Evolutionary conservation across 2,797 vertebrate genomes (phyloP).

Genomic region (Crotalus adamanteus): DNA sequence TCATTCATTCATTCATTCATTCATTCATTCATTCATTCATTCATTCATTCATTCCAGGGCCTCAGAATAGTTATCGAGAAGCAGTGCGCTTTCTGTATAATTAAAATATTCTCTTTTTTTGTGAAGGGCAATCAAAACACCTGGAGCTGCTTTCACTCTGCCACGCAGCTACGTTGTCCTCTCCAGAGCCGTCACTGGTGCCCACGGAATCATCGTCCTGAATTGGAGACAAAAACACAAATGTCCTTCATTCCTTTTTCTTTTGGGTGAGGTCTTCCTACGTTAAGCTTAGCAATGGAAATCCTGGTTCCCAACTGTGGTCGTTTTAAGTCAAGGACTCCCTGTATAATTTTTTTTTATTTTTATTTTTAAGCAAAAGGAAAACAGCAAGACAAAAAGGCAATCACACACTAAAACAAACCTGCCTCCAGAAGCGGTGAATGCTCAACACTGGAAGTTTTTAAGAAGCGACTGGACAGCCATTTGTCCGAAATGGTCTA

Average conservation of each 20-base stretch:
- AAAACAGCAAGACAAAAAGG: neutral
- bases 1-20: no score
- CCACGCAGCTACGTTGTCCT: slow-evolving; percentile 85
- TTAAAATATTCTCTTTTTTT: neutral
- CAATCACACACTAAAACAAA: neutral
- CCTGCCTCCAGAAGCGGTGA: no score
- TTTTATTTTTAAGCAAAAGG: neutral
- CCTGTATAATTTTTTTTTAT: neutral
- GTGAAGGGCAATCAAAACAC: slow-evolving; percentile 63
- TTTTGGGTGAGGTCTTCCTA: neutral
- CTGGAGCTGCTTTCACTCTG: slow-evolving; percentile 95
- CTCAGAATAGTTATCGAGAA: neutral
- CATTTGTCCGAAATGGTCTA: no score
- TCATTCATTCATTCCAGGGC: no score
- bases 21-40: neutral
- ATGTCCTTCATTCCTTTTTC: neutral
- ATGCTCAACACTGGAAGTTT: no score
- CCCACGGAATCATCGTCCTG: slow-evolving; percentile 83
- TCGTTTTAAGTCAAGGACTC: neutral
- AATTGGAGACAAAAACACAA: neutral
- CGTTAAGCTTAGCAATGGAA: neutral
- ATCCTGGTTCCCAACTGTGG: neutral
- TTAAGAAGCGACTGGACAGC: no score
- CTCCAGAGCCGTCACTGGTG: slow-evolving; percentile 84
- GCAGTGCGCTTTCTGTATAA: neutral